Conservation (phyloP, 2,888 invertebrate species). For the Amblyteles armatorius region DNA sequence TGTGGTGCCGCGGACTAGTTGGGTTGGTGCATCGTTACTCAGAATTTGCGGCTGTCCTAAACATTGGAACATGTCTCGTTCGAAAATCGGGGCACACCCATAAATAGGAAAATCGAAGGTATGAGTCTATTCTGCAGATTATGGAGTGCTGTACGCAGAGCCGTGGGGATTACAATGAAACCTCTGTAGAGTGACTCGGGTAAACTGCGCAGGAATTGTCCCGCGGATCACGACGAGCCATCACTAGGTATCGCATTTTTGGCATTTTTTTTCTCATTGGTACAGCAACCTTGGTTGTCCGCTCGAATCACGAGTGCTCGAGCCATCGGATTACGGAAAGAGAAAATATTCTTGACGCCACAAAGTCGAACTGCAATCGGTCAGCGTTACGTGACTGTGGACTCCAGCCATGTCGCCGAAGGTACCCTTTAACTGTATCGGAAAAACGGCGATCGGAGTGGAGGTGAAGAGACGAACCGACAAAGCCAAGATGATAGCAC, state of each 20-base stretch:
- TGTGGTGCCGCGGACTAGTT: too few relatives aligned
- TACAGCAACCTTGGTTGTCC: neutral
- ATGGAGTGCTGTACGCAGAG: neutral
- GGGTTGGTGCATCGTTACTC: too few relatives aligned
- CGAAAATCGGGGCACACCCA: too few relatives aligned
- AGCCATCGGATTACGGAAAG: neutral
- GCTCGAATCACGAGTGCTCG: neutral
- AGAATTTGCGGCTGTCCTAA: too few relatives aligned
- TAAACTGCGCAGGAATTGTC: conserved; percentile 1
- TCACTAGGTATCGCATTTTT: too few relatives aligned
- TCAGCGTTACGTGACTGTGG: conserved; percentile 52
- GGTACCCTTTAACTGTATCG: neutral
- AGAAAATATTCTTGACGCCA: neutral
- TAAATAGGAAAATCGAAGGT: neutral
- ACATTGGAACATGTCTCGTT: too few relatives aligned
- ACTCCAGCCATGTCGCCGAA: neutral
- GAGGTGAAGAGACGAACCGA: conserved; percentile 13
- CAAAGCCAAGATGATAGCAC: conserved; percentile 2
- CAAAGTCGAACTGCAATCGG: conserved; percentile 38
- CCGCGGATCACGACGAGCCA: neutral
- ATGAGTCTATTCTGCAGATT: conserved; percentile 22
- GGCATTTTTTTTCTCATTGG: neutral
- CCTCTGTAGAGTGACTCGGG: neutral
- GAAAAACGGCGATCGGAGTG: neutral
- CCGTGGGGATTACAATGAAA: conserved; percentile 22